A percentile compares a stretch with the other conserved stretches of the same genome.
Evolutionary conservation across 2,797 vertebrate genomes (phyloP).

Genomic region (Myotis findleyi): DNA sequence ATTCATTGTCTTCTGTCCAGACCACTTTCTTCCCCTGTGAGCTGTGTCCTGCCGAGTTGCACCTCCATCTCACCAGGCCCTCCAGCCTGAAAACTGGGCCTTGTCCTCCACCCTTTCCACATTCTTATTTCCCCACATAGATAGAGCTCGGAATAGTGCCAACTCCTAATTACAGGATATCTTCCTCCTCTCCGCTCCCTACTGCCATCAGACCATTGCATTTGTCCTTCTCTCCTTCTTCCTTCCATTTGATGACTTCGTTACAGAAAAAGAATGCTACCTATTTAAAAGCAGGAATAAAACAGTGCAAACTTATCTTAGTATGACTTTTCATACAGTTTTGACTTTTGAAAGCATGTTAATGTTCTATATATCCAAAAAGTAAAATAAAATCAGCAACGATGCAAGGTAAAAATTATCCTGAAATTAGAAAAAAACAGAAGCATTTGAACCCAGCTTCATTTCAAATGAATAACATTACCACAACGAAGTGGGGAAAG

Average conservation of each 20-base stretch:
- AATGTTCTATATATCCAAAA: slow-evolving; percentile 2
- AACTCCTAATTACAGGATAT: background rate
- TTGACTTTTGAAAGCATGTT: slow-evolving; percentile 28
- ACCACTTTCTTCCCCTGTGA: background rate
- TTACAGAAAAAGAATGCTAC: background rate
- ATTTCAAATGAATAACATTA: slow-evolving; percentile 4
- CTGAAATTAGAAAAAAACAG: background rate
- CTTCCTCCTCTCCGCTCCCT: background rate
- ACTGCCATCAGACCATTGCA: no score
- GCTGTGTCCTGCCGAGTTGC: background rate
- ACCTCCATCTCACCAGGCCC: background rate
- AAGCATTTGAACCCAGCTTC: background rate
- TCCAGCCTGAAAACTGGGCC: background rate
- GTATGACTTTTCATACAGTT: background rate
- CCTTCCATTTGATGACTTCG: background rate
- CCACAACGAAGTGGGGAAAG: background rate
- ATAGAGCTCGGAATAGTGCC: background rate
- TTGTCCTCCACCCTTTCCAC: background rate
- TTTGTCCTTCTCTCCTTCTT: background rate
- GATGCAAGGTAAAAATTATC: background rate
- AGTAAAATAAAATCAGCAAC: background rate
- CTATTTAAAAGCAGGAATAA: slow-evolving; percentile 14
- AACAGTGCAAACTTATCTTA: background rate
- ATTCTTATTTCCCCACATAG: background rate
- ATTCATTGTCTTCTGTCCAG: slow-evolving; percentile 11